Evolutionary conservation across 2,113 vertebrate genomes (phyloP).

Genomic region (Lipophrys pholis): DNA sequence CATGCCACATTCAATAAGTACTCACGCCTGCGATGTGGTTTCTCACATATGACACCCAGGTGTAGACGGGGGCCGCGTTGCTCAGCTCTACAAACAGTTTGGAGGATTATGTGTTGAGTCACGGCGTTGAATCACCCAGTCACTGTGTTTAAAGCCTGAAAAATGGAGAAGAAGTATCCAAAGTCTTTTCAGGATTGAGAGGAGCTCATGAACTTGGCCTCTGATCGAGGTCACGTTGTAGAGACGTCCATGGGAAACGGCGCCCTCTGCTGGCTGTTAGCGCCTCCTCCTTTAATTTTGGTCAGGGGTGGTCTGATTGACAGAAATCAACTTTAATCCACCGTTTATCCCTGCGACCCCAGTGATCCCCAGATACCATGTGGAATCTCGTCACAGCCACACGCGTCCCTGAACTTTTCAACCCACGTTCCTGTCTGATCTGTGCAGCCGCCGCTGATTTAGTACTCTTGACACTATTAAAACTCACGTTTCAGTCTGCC

Average conservation of each 20-base stretch:
- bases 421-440: neutral
- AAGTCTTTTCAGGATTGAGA: neutral
- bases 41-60: neutral
- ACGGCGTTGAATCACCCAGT: neutral
- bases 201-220: neutral
- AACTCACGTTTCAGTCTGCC: neutral
- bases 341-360: slow-evolving; percentile 38
- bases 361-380: slow-evolving; percentile 5
- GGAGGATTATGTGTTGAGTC: neutral
- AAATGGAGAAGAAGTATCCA: neutral
- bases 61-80: neutral
- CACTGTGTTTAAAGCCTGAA: neutral
- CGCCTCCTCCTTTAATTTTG: neutral
- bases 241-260: slow-evolving; percentile 21
- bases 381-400: slow-evolving; percentile 33
- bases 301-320: slow-evolving; percentile 16
- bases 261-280: slow-evolving; percentile 45
- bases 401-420: slow-evolving; percentile 35
- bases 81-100: neutral
- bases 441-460: neutral
- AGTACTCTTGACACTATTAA: no score
- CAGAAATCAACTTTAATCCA: slow-evolving; percentile 50
- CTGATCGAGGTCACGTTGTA: neutral
- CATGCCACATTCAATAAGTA: neutral
- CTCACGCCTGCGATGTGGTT: neutral